Conservation (phyloP, 2,888 invertebrate species). For the Odontothrips loti region DNA sequence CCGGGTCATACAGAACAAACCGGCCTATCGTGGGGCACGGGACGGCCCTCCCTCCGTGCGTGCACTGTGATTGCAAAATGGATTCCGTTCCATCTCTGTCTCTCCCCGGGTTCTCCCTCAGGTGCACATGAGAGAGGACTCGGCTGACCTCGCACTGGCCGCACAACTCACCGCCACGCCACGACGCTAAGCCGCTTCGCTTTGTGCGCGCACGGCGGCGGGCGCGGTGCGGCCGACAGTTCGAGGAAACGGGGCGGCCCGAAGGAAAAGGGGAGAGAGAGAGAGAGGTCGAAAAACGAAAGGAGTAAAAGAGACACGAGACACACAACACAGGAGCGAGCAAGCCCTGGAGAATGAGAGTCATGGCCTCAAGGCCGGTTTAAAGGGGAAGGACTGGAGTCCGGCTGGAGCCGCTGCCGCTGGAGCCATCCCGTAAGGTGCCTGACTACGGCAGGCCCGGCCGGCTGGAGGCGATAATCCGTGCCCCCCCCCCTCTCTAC, state of each 20-base stretch:
- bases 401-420: background rate
- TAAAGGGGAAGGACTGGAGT: too few species aligned
- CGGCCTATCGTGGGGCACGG: too few species aligned
- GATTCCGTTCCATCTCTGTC: too few species aligned
- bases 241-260: background rate
- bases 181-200: background rate
- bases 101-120: too few species aligned
- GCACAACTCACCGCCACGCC: background rate
- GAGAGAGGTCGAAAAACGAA: background rate
- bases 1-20: too few species aligned
- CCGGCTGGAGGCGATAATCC: slow-evolving; percentile 11
- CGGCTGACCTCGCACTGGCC: too few species aligned
- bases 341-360: too few species aligned
- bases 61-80: too few species aligned
- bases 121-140: too few species aligned
- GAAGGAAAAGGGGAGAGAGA: background rate
- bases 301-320: background rate
- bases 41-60: too few species aligned
- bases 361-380: too few species aligned
- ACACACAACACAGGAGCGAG: background rate
- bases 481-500: background rate
- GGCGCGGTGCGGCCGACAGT: background rate
- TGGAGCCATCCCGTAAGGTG: background rate
- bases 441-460: background rate
- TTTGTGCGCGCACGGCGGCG: background rate